Percentiles rank a stretch among this genome's conserved stretches.
phyloP scores from a whole-genome alignment of 1,140 invertebrate species.

The Macrobrachium rosenbergii region DNA sequence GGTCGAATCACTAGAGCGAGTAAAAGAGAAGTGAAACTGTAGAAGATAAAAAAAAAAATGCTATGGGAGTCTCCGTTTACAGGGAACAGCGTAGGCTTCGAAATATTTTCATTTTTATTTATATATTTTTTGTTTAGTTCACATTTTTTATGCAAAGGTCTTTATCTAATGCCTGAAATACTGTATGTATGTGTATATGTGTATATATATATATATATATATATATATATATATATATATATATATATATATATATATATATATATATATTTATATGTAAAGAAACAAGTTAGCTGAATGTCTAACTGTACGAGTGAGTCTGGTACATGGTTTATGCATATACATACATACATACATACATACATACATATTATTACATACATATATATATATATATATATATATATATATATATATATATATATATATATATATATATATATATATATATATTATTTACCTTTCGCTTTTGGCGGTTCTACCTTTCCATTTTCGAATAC shows the following conservation, averaged over 20 bases:
- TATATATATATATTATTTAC: constrained; percentile 11
- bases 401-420: constrained; percentile 17
- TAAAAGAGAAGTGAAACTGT: neutral
- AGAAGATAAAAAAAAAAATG: neutral
- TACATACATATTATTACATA: constrained; percentile 1
- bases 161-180: neutral
- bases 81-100: neutral
- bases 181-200: neutral
- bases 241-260: neutral
- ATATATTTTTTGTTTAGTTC: neutral
- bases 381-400: constrained; percentile 17
- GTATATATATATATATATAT: constrained; percentile 16
- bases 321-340: neutral
- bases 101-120: neutral
- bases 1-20: neutral
- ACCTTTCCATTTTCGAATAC: too few relatives aligned
- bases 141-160: neutral
- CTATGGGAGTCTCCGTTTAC: too few relatives aligned
- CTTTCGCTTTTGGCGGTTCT: too few relatives aligned
- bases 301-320: neutral
- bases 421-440: constrained; percentile 4
- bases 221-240: neutral
- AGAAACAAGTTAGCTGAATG: neutral
- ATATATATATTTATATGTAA: constrained; percentile 1
- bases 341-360: neutral